Conservation (phyloP, 2,113 vertebrate species). For the Percopsis transmontana region DNA sequence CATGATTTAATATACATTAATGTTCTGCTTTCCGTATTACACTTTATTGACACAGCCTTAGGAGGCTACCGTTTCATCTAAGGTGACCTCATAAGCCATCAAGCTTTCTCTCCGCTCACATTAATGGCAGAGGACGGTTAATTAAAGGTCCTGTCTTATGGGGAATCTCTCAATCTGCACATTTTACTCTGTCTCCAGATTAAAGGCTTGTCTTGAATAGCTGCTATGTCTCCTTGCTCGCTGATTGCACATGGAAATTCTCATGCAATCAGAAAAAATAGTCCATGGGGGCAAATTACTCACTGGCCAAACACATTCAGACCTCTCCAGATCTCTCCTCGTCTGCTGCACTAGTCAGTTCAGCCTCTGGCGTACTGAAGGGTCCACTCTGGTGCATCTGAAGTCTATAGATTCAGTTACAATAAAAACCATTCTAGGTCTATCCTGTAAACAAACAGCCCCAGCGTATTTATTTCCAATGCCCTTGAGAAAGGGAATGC, state of each 20-base stretch:
- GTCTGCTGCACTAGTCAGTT: too few relatives aligned
- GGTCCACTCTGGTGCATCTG: too few relatives aligned
- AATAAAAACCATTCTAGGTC: too few relatives aligned
- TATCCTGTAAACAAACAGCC: too few relatives aligned
- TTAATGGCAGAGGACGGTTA: constrained; percentile 61
- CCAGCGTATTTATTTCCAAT: too few relatives aligned
- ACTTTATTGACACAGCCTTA: not conserved
- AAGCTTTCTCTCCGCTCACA: constrained; percentile 21
- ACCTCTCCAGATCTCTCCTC: not conserved
- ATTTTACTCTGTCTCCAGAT: constrained; percentile 4
- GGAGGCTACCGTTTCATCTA: constrained; percentile 13
- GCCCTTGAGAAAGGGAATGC: too few relatives aligned
- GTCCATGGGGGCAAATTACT: not conserved
- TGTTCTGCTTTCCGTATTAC: constrained; percentile 11
- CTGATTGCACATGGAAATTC: not conserved
- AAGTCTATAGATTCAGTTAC: too few relatives aligned
- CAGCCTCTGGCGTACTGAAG: too few relatives aligned
- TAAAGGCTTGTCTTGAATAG: constrained; percentile 35
- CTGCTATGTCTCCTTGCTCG: constrained; percentile 1
- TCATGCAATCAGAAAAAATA: not conserved
- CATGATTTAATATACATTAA: not conserved
- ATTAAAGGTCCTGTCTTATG: constrained; percentile 58
- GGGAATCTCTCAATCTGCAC: constrained; percentile 50
- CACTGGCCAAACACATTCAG: not conserved
- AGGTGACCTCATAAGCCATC: constrained; percentile 31